phyloP scores from a whole-genome alignment of 2,113 vertebrate species.

The Australoheros scitulus region DNA sequence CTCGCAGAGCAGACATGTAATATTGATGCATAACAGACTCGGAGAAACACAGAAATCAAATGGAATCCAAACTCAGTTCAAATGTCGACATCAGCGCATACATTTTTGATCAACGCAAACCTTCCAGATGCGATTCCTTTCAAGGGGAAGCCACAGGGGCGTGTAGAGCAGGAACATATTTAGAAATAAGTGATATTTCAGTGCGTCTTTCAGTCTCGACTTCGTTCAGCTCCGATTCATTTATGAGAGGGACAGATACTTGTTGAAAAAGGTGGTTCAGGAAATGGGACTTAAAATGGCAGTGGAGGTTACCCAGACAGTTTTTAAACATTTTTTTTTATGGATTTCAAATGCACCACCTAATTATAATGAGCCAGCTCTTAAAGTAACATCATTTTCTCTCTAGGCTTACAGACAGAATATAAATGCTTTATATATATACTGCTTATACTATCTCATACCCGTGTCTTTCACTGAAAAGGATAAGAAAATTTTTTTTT shows the following conservation, averaged over 20 bases:
- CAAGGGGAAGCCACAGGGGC: slow-evolving; percentile 53
- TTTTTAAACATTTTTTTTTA: slow-evolving; percentile 38
- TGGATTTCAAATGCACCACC: slow-evolving; percentile 43
- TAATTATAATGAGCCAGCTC: slow-evolving; percentile 43
- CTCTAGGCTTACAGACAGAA: neutral
- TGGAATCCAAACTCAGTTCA: slow-evolving; percentile 74
- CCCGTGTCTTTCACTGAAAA: neutral
- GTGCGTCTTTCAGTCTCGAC: slow-evolving; percentile 44
- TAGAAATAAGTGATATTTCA: slow-evolving; percentile 77
- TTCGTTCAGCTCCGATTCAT: slow-evolving; percentile 70
- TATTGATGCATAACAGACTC: slow-evolving; percentile 76
- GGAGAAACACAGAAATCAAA: slow-evolving; percentile 73
- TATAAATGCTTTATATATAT: neutral
- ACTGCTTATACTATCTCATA: neutral
- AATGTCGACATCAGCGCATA: slow-evolving; percentile 75
- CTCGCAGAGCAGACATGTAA: slow-evolving; percentile 69
- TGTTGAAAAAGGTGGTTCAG: slow-evolving; percentile 64
- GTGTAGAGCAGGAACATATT: slow-evolving; percentile 63
- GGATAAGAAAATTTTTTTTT: neutral
- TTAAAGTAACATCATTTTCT: slow-evolving; percentile 26
- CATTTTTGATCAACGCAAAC: slow-evolving; percentile 76
- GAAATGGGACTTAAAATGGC: slow-evolving; percentile 61
- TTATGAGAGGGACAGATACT: slow-evolving; percentile 73
- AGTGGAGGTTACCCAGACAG: slow-evolving; percentile 49
- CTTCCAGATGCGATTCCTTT: slow-evolving; percentile 58